Percentiles rank a stretch among this genome's conserved stretches.
These are phyloP conservation scores for Dreissena polymorpha DNA, from an alignment of 1,140 invertebrate genomes.

Conservation along the genomic window DNA sequence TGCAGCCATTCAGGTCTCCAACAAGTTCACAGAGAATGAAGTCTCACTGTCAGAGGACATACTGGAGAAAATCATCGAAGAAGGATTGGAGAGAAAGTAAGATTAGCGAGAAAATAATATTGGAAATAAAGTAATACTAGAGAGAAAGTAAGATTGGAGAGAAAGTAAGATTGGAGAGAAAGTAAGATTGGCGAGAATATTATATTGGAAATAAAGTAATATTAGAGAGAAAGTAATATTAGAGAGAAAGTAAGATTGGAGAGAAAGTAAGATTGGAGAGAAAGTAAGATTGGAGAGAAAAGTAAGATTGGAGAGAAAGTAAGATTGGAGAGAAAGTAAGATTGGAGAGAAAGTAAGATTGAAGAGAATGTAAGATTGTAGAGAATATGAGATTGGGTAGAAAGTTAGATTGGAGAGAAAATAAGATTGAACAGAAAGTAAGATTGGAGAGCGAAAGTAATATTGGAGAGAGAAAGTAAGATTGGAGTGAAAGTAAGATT, in stretches of 20 bases:
- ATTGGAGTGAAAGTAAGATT: slow-evolving; percentile 63
- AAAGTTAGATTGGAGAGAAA: slow-evolving; percentile 65
- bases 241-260: slow-evolving; percentile 69
- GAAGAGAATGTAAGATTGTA: too few relatives aligned
- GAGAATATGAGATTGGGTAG: too few relatives aligned
- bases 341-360: slow-evolving; percentile 62
- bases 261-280: slow-evolving; percentile 61
- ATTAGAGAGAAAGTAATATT: not conserved
- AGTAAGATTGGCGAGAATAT: slow-evolving; percentile 41
- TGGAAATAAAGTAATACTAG: not conserved
- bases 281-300: not conserved
- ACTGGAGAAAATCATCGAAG: slow-evolving; percentile 64
- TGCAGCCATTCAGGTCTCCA: slow-evolving; percentile 44
- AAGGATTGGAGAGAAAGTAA: slow-evolving; percentile 67
- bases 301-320: not conserved
- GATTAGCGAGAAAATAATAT: not conserved
- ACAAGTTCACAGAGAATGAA: slow-evolving; percentile 58
- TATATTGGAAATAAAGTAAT: not conserved
- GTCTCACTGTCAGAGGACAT: slow-evolving; percentile 66
- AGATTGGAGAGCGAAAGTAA: slow-evolving; percentile 66
- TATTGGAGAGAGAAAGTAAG: slow-evolving; percentile 59
- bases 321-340: slow-evolving; percentile 66
- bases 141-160: not conserved
- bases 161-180: slow-evolving; percentile 69
- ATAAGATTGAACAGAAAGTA: slow-evolving; percentile 52